Evolutionary conservation across 2,888 invertebrate species (phyloP).

Genomic region (Coenonympha glycerion): DNA sequence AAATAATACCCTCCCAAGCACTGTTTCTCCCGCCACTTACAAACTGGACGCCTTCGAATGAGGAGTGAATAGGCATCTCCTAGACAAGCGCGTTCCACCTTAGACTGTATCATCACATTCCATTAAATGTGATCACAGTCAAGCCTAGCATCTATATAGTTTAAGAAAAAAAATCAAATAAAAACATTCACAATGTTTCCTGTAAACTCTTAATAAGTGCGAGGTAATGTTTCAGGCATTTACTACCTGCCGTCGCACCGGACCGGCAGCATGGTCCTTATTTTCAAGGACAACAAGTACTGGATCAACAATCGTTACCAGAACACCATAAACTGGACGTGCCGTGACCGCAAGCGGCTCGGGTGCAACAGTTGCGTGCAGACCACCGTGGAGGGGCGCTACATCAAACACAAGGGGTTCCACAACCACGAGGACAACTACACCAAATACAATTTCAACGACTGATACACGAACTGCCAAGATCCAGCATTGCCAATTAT

Average conservation of each 20-base stretch:
- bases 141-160: too few relatives aligned
- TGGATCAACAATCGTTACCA: conserved; percentile 72
- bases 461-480: conserved; percentile 46
- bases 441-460: conserved; percentile 68
- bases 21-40: too few relatives aligned
- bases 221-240: conserved; percentile 52
- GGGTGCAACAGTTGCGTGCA: conserved; percentile 69
- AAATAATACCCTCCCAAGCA: too few relatives aligned
- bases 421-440: conserved; percentile 69
- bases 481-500: conserved; percentile 34
- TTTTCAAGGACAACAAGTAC: conserved; percentile 69
- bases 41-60: too few relatives aligned
- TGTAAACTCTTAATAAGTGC: conserved; percentile 23
- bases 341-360: conserved; percentile 60
- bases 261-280: conserved; percentile 69
- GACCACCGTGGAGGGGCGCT: conserved; percentile 63
- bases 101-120: too few relatives aligned
- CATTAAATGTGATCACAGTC: too few relatives aligned
- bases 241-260: conserved; percentile 69
- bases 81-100: too few relatives aligned
- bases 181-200: conserved; percentile 3
- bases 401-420: conserved; percentile 64
- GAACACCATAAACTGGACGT: conserved; percentile 71
- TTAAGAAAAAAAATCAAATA: too few relatives aligned
- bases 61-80: too few relatives aligned